phyloP scores from a whole-genome alignment of 2,113 vertebrate genomes.

The Xyrauchen texanus region DNA sequence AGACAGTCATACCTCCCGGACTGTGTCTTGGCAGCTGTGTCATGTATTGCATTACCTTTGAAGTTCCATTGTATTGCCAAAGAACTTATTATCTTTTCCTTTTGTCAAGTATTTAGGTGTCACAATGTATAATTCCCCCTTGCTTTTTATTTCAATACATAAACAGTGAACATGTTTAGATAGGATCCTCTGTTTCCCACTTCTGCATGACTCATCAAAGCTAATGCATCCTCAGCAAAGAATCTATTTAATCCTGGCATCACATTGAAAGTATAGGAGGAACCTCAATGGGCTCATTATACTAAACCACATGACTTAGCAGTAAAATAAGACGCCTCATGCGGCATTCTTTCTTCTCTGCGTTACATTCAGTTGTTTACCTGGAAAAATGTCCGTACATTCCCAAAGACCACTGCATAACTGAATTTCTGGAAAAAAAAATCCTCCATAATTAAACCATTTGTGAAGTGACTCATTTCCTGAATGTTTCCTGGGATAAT shows the following conservation, averaged over 20 bases:
- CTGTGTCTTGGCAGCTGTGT: neutral
- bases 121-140: no score
- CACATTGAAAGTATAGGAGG: neutral
- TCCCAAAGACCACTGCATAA: constrained; percentile 28
- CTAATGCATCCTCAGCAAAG: neutral
- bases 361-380: constrained; percentile 14
- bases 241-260: no score
- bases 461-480: constrained; percentile 39
- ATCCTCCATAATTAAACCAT: neutral
- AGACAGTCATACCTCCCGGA: neutral
- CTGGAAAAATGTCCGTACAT: constrained; percentile 40
- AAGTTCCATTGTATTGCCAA: neutral
- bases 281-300: neutral
- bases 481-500: neutral
- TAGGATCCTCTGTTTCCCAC: neutral
- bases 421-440: constrained; percentile 1
- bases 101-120: no score
- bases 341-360: constrained; percentile 1
- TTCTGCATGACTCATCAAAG: neutral
- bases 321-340: constrained; percentile 24
- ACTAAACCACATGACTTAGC: constrained; percentile 18
- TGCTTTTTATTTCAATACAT: no score
- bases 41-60: neutral
- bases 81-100: no score
- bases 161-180: no score